Evolutionary conservation across 2,888 invertebrate genomes (phyloP).

Genomic region (Operophtera brumata): DNA sequence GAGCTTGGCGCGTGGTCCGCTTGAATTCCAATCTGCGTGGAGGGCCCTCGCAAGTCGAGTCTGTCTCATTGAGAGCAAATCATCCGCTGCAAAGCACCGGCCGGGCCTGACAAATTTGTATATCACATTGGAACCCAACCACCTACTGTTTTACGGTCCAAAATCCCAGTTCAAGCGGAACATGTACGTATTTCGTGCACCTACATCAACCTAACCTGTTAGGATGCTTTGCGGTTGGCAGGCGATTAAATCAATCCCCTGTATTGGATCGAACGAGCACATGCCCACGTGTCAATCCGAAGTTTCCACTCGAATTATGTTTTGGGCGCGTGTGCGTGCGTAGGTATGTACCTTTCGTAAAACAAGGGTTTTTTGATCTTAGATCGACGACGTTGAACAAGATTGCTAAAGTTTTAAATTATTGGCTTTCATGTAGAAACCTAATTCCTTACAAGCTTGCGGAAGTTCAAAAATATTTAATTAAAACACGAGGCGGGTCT

Average conservation of each 20-base stretch:
- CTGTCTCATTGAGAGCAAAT: constrained; percentile 69
- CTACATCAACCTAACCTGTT: constrained; percentile 30
- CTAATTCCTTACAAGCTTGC: constrained; percentile 41
- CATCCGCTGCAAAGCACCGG: constrained; percentile 41
- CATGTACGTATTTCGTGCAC: constrained; percentile 19
- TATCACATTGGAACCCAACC: constrained; percentile 26
- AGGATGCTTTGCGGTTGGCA: constrained; percentile 33
- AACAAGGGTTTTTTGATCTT: constrained; percentile 16
- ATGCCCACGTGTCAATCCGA: constrained; percentile 30
- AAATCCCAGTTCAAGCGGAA: constrained; percentile 32
- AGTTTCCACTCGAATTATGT: constrained; percentile 29
- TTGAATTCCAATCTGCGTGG: constrained; percentile 69
- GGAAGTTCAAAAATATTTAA: constrained; percentile 45
- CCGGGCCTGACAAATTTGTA: constrained; percentile 38
- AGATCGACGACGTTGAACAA: constrained; percentile 20
- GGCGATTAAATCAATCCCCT: constrained; percentile 38
- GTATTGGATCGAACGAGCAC: constrained; percentile 29
- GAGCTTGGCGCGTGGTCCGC: constrained; percentile 40
- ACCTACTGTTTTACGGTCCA: constrained; percentile 34
- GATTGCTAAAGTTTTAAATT: constrained; percentile 33
- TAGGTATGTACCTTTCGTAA: no score
- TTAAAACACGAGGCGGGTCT: constrained; percentile 42
- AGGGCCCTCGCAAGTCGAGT: constrained; percentile 53
- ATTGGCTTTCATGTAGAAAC: constrained; percentile 39
- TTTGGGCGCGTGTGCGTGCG: constrained; percentile 24